Evolutionary conservation across 2,797 vertebrate species (phyloP).

Genomic region (Cossypha caffra): DNA sequence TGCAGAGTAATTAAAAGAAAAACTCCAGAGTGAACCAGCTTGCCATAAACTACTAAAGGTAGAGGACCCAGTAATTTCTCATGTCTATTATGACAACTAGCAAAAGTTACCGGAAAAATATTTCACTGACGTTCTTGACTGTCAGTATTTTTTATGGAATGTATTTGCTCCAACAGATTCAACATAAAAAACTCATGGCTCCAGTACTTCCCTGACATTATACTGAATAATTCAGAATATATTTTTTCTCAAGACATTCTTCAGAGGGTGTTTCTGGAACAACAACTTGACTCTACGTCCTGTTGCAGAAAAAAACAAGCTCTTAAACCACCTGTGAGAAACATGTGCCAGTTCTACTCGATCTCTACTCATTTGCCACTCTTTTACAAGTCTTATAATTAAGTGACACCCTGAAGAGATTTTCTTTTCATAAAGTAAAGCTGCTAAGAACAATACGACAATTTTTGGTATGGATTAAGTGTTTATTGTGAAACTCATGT

Average conservation of each 20-base stretch:
- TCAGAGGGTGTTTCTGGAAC: not conserved
- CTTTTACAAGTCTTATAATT: not conserved
- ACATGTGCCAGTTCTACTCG: not conserved
- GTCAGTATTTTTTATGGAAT: not conserved
- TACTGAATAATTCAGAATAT: not conserved
- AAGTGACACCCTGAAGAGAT: not conserved
- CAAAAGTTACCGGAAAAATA: not conserved
- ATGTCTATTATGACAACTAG: not conserved
- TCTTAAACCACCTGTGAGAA: not conserved
- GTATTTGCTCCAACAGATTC: not conserved
- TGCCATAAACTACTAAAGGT: not conserved
- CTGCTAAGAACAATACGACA: not conserved
- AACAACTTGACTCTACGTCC: not conserved
- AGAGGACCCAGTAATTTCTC: not conserved
- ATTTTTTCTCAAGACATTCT: not conserved
- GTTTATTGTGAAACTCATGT: not conserved
- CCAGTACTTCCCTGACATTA: not conserved
- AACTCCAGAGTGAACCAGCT: not conserved
- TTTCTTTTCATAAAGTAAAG: not conserved
- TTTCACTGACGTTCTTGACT: not conserved
- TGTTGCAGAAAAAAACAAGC: not conserved
- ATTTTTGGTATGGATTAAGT: not conserved
- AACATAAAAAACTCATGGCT: not conserved
- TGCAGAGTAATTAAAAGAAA: not conserved
- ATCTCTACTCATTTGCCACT: not conserved